phyloP scores from a whole-genome alignment of 2,113 vertebrate species.

The Neomonachus schauinslandi region DNA sequence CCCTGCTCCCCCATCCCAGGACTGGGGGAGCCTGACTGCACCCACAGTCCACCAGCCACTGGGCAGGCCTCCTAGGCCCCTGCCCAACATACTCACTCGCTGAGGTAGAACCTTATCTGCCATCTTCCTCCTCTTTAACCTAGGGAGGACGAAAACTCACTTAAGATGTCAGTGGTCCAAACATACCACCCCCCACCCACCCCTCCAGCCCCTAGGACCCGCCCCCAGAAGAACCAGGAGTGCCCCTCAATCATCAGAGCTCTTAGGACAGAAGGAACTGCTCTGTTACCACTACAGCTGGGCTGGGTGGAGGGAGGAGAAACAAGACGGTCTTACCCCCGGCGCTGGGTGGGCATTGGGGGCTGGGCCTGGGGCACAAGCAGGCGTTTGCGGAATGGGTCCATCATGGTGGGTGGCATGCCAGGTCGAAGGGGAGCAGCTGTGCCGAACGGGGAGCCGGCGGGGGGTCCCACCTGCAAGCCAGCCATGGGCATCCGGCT shows the following conservation, averaged over 20 bases:
- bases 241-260: neutral
- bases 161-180: neutral
- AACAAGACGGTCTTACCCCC: slow-evolving; percentile 89
- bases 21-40: neutral
- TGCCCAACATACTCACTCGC: slow-evolving; percentile 89
- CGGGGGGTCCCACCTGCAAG: slow-evolving; percentile 90
- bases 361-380: slow-evolving; percentile 92
- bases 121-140: slow-evolving; percentile 98
- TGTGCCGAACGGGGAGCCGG: slow-evolving; percentile 91
- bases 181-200: neutral
- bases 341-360: slow-evolving; percentile 88
- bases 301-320: neutral
- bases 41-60: neutral
- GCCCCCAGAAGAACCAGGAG: neutral
- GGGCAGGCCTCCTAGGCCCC: neutral
- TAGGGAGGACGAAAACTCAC: slow-evolving; percentile 73
- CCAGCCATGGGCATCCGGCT: slow-evolving; percentile 91
- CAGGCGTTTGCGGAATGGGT: slow-evolving; percentile 94
- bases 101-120: slow-evolving; percentile 99
- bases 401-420: slow-evolving; percentile 94
- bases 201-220: neutral
- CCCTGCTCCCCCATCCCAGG: neutral
- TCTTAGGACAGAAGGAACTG: neutral
- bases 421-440: slow-evolving; percentile 91
- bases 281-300: neutral